These are phyloP conservation scores for Silurus asotus DNA, from an alignment of 2,113 vertebrate species.

Conservation along the genomic window DNA sequence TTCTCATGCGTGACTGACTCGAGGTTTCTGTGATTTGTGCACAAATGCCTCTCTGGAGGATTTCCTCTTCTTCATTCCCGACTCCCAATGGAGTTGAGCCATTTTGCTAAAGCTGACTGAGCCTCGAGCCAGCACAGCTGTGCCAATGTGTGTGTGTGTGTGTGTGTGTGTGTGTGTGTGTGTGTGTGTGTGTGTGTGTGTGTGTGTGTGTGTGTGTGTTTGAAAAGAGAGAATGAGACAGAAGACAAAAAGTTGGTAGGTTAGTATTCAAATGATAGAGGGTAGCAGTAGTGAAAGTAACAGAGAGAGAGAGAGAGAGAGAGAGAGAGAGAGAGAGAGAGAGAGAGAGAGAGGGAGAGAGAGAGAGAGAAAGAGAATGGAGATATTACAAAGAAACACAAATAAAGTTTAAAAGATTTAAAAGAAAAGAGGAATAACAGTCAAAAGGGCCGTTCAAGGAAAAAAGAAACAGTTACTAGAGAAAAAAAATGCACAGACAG, in stretches of 20 bases:
- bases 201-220: not conserved
- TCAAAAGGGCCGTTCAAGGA: not conserved
- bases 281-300: not conserved
- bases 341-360: not conserved
- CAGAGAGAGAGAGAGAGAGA: not conserved
- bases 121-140: conserved; percentile 37
- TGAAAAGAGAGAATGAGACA: not conserved
- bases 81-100: conserved; percentile 10
- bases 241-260: not conserved
- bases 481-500: no score
- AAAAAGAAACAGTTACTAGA: no score
- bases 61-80: not conserved
- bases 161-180: not conserved
- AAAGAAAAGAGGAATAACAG: not conserved
- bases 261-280: not conserved
- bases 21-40: conserved; percentile 21
- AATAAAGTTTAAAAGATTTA: not conserved
- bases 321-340: not conserved
- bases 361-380: no score
- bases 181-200: conserved; percentile 3
- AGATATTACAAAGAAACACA: not conserved
- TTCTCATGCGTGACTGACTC: not conserved
- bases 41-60: not conserved
- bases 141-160: conserved; percentile 4
- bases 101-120: conserved; percentile 37